phyloP scores from a whole-genome alignment of 2,888 invertebrate genomes.

The Selenia dentaria region DNA sequence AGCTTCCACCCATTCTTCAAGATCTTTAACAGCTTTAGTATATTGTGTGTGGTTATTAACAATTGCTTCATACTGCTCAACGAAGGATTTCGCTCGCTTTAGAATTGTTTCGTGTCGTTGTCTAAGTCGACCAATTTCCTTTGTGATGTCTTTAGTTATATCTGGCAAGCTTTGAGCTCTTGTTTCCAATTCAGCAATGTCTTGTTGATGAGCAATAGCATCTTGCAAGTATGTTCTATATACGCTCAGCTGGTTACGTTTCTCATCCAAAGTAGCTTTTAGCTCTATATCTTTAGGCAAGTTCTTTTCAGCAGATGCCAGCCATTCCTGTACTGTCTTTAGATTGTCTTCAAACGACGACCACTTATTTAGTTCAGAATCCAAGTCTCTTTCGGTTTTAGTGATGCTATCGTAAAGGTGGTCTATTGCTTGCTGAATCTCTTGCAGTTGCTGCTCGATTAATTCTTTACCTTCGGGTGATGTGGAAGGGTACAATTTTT shows the following conservation, averaged over 20 bases:
- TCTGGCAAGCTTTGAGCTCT: conserved; percentile 93
- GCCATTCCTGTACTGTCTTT: conserved; percentile 91
- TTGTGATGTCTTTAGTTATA: conserved; percentile 89
- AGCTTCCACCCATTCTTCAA: conserved; percentile 94
- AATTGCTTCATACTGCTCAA: conserved; percentile 94
- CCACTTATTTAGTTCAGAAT: conserved; percentile 94
- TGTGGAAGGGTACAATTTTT: conserved; percentile 94
- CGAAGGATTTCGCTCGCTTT: conserved; percentile 89
- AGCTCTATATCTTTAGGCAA: conserved; percentile 91
- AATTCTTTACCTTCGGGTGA: conserved; percentile 94
- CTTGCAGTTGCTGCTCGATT: conserved; percentile 92
- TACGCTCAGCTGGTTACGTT: conserved; percentile 93
- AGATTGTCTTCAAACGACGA: conserved; percentile 95
- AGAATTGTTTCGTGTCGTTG: conserved; percentile 89
- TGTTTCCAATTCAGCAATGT: conserved; percentile 91
- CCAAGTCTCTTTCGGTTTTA: conserved; percentile 91
- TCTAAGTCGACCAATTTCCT: conserved; percentile 88
- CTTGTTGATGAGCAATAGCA: conserved; percentile 93
- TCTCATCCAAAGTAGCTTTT: conserved; percentile 95
- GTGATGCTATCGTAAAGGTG: conserved; percentile 91
- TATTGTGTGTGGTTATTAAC: conserved; percentile 96
- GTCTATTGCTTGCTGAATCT: conserved; percentile 93
- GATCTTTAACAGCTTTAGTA: conserved; percentile 93
- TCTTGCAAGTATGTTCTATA: conserved; percentile 94
- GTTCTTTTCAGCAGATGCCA: conserved; percentile 89